phyloP scores from a whole-genome alignment of 2,888 invertebrate species.

The Meghimatium bilineatum region DNA sequence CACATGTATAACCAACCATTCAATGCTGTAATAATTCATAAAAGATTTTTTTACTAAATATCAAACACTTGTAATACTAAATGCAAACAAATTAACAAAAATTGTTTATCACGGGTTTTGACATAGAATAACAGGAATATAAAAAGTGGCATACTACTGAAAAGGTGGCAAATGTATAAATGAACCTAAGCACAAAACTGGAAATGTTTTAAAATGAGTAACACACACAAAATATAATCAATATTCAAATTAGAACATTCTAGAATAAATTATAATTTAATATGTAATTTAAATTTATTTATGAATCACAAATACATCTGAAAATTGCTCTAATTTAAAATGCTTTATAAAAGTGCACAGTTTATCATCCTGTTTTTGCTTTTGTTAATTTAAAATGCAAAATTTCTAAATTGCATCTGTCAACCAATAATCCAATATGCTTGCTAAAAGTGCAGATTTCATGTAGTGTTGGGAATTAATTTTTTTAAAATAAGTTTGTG shows the following conservation, averaged over 20 bases:
- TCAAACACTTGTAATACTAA: conserved; percentile 7
- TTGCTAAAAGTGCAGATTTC: too few relatives aligned
- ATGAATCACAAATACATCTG: not conserved
- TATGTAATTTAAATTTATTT: not conserved
- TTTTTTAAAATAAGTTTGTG: too few relatives aligned
- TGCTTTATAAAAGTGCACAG: too few relatives aligned
- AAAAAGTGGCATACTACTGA: not conserved
- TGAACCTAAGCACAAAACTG: not conserved
- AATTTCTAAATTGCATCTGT: too few relatives aligned
- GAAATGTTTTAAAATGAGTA: not conserved
- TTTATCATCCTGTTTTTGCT: too few relatives aligned
- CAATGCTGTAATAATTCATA: conserved; percentile 6
- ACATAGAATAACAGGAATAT: not conserved
- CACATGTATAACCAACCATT: not conserved
- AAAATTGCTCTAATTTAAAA: not conserved
- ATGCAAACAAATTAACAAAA: not conserved
- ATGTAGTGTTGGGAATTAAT: too few relatives aligned
- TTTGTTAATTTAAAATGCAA: too few relatives aligned
- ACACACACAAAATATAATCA: not conserved
- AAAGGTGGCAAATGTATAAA: not conserved
- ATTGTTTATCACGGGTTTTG: not conserved
- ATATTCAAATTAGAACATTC: not conserved
- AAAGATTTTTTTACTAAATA: conserved; percentile 3
- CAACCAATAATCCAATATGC: too few relatives aligned
- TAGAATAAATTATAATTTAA: not conserved